Conservation (phyloP, 2,797 vertebrate species). For the Eulemur albifrons region DNA sequence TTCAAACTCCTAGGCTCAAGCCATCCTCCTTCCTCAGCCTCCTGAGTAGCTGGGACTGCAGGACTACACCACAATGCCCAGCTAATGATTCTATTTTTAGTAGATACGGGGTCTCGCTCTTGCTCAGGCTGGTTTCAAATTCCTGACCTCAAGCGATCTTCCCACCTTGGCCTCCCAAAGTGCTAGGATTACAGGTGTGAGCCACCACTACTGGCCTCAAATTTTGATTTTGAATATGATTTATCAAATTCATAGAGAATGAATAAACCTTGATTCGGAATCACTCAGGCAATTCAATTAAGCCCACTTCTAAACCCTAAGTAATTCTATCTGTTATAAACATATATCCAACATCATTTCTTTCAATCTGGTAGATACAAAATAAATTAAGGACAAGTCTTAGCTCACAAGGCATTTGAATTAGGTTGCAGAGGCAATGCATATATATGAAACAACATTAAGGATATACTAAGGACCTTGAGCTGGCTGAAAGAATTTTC, state of each 20-base stretch:
- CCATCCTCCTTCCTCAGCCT: too few species aligned
- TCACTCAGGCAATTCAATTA: background rate
- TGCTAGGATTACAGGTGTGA: too few species aligned
- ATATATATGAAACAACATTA: background rate
- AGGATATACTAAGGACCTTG: background rate
- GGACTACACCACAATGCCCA: rapidly evolving
- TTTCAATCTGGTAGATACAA: background rate
- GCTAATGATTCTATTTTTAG: too few species aligned
- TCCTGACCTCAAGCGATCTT: too few species aligned
- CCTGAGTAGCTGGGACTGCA: too few species aligned
- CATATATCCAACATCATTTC: background rate
- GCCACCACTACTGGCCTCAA: background rate
- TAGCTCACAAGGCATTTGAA: background rate
- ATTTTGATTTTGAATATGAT: background rate
- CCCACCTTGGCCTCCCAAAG: too few species aligned
- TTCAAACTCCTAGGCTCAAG: too few species aligned
- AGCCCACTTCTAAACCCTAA: background rate
- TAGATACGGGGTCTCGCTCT: too few species aligned
- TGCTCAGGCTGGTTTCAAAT: too few species aligned
- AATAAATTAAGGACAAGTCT: background rate
- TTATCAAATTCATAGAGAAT: background rate
- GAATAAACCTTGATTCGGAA: background rate
- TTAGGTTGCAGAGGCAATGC: background rate
- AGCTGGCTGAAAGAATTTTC: background rate
- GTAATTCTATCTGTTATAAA: background rate